Evolutionary conservation across 2,113 vertebrate species (phyloP).

Genomic region (Toxostoma redivivum): DNA sequence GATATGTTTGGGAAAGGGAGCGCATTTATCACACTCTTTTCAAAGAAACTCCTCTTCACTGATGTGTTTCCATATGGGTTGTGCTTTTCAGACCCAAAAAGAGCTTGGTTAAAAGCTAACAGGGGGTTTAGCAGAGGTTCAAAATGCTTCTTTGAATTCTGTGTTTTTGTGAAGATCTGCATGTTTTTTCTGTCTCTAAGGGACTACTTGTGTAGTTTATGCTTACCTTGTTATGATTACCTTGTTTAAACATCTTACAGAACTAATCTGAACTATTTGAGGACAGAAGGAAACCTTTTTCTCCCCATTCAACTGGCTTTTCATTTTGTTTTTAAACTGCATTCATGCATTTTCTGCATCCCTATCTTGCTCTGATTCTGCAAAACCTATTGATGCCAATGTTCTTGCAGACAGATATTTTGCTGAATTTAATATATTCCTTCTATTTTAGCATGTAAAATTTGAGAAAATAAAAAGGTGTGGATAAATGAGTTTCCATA

Average conservation of each 20-base stretch:
- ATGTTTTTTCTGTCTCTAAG: not conserved
- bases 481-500: not conserved
- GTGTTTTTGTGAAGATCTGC: not conserved
- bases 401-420: not conserved
- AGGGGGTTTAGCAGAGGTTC: not conserved
- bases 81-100: not conserved
- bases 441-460: not conserved
- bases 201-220: not conserved
- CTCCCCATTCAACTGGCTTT: not conserved
- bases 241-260: not conserved
- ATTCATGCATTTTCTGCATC: not conserved
- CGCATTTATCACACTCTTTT: not conserved
- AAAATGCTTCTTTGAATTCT: not conserved
- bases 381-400: not conserved
- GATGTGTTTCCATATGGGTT: not conserved
- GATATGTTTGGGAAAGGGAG: not conserved
- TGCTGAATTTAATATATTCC: not conserved
- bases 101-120: not conserved
- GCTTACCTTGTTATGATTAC: not conserved
- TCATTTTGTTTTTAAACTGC: not conserved
- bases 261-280: not conserved
- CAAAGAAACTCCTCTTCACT: not conserved
- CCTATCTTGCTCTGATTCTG: not conserved
- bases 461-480: not conserved
- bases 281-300: not conserved